Conservation (phyloP, 2,888 invertebrate species). For the Argyresthia goedartella region DNA sequence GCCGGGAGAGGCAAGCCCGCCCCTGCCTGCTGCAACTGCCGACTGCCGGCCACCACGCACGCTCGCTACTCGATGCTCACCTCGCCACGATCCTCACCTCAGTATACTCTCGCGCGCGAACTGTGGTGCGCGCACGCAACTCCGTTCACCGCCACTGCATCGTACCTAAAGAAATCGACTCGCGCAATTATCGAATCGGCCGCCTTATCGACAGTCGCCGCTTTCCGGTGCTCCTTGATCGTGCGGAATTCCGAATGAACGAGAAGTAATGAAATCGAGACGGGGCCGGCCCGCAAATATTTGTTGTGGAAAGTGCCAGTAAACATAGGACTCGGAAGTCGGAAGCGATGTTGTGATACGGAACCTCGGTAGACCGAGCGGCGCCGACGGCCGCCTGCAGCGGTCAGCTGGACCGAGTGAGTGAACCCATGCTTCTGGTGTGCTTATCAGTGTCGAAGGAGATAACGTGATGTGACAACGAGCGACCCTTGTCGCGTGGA, state of each 20-base stretch:
- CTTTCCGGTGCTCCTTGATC: conserved; percentile 28
- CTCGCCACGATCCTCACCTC: conserved; percentile 45
- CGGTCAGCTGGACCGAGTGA: neutral
- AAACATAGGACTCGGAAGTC: neutral
- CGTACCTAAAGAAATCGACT: conserved; percentile 11
- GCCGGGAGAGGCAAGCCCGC: neutral
- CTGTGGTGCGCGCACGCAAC: conserved; percentile 58
- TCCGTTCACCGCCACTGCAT: conserved; percentile 30
- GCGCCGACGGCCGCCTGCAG: conserved; percentile 29
- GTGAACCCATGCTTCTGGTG: neutral
- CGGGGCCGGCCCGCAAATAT: conserved; percentile 24
- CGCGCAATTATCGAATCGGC: conserved; percentile 32
- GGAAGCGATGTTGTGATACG: conserved; percentile 20
- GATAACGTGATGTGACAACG: conserved; percentile 67
- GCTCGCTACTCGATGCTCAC: neutral
- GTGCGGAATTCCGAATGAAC: conserved; percentile 32
- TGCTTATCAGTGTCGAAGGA: conserved; percentile 37
- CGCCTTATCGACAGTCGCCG: conserved; percentile 41
- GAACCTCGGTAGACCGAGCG: conserved; percentile 46
- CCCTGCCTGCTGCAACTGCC: conserved; percentile 27
- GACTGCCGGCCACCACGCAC: neutral
- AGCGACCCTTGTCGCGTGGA: conserved; percentile 52
- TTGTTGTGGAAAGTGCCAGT: conserved; percentile 14
- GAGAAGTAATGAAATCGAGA: conserved; percentile 36
- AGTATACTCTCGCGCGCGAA: conserved; percentile 60